Percentiles rank a stretch among this genome's conserved stretches.
These are phyloP conservation scores for Lucilia sericata DNA, from an alignment of 1,140 invertebrate species.

Conservation along the genomic window DNA sequence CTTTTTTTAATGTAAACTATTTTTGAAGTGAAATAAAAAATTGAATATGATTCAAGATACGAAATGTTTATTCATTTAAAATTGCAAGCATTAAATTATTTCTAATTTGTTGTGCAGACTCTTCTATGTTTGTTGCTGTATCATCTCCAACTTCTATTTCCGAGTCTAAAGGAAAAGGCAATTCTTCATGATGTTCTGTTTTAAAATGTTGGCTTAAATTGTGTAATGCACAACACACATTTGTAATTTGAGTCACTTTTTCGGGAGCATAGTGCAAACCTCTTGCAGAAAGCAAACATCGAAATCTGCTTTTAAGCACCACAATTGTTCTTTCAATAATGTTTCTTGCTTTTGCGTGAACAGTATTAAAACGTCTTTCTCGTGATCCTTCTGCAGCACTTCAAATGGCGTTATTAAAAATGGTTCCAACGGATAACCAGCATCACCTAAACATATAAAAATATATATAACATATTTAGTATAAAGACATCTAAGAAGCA, in stretches of 20 bases:
- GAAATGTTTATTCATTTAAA: no score
- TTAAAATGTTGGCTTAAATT: no score
- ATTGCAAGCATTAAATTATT: no score
- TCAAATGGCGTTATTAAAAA: neutral
- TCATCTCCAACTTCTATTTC: no score
- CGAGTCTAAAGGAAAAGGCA: no score
- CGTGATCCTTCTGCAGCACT: neutral
- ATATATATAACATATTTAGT: neutral
- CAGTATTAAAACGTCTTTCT: neutral
- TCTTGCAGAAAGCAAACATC: neutral
- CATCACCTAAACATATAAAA: neutral
- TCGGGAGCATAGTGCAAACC: neutral
- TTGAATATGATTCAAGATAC: no score
- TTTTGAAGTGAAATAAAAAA: no score
- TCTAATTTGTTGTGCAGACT: no score
- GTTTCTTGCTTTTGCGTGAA: neutral
- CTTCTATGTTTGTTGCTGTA: no score
- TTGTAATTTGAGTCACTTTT: neutral
- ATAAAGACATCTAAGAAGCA: neutral
- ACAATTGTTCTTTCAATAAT: neutral
- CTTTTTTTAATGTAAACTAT: no score
- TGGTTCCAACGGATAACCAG: neutral
- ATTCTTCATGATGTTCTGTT: no score
- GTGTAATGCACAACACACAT: neutral
- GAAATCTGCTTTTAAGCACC: neutral